phyloP scores from a whole-genome alignment of 92 coral and sea anemone species.

The Paramuricea clavata region DNA sequence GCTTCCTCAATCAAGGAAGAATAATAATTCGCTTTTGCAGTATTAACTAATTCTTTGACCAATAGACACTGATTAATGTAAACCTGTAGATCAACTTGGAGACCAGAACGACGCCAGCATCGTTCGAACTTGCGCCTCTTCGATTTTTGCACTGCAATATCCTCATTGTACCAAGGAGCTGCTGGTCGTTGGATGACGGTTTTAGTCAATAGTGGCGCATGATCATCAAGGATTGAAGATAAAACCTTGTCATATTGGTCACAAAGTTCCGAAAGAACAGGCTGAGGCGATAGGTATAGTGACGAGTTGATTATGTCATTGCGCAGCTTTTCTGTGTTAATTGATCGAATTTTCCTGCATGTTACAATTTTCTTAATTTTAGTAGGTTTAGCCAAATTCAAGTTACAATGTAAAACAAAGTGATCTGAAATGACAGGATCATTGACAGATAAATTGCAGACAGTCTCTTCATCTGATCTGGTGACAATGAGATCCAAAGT shows the following conservation, averaged over 20 bases:
- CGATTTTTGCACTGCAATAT: constrained; percentile 38
- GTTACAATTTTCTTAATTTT: background rate
- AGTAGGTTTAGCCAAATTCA: constrained; percentile 34
- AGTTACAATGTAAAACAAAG: constrained; percentile 23
- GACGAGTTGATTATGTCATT: background rate
- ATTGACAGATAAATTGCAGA: constrained; percentile 7
- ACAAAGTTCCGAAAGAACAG: background rate
- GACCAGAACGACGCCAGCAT: constrained; percentile 31
- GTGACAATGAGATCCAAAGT: constrained; percentile 14
- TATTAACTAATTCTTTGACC: background rate
- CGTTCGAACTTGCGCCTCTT: constrained; percentile 33
- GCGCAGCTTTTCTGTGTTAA: constrained; percentile 30
- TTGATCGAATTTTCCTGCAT: constrained; percentile 3
- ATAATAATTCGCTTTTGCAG: constrained; percentile 31
- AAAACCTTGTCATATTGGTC: constrained; percentile 13
- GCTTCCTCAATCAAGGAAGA: constrained; percentile 33
- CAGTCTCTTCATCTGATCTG: constrained; percentile 4
- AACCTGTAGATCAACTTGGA: constrained; percentile 24
- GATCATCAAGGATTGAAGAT: background rate
- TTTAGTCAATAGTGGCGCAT: constrained; percentile 22
- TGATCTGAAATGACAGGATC: constrained; percentile 58
- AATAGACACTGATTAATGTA: constrained; percentile 37
- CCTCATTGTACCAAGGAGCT: constrained; percentile 50
- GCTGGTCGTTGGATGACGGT: constrained; percentile 14
- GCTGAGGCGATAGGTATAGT: background rate